These are phyloP conservation scores for Sussaba pulchella DNA, from an alignment of 2,888 invertebrate species.

Conservation along the genomic window DNA sequence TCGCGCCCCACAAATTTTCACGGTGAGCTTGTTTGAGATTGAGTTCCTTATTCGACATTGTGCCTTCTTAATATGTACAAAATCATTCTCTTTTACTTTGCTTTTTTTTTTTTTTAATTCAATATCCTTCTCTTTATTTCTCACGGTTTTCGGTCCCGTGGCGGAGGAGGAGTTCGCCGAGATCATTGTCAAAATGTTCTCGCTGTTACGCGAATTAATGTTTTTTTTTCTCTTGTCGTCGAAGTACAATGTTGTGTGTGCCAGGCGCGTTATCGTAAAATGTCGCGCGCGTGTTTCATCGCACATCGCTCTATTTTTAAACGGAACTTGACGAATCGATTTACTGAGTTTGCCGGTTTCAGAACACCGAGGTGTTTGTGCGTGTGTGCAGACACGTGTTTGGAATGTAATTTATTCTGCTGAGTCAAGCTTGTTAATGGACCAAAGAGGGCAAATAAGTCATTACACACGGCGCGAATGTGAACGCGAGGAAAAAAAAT, in stretches of 20 bases:
- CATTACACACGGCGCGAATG: slow-evolving; percentile 1
- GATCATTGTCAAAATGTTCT: background rate
- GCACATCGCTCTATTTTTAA: slow-evolving; percentile 13
- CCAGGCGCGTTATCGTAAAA: slow-evolving; percentile 26
- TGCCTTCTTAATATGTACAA: slow-evolving; percentile 69
- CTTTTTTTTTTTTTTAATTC: slow-evolving; percentile 21
- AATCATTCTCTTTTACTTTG: slow-evolving; percentile 45
- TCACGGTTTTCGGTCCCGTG: slow-evolving; percentile 13
- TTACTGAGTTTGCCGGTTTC: slow-evolving; percentile 41
- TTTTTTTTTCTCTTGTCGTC: slow-evolving; percentile 6
- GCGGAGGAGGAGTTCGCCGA: background rate
- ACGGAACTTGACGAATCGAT: slow-evolving; percentile 38
- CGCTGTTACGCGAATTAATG: background rate
- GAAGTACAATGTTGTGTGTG: slow-evolving; percentile 6
- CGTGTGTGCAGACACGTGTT: slow-evolving; percentile 1
- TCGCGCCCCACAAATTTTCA: slow-evolving; percentile 53
- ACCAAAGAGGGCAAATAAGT: background rate
- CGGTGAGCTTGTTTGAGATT: slow-evolving; percentile 63
- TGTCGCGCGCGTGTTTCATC: slow-evolving; percentile 13
- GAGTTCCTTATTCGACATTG: slow-evolving; percentile 69
- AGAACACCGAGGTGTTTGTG: slow-evolving; percentile 1
- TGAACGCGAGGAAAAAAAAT: background rate
- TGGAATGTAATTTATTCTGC: slow-evolving; percentile 25
- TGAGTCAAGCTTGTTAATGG: slow-evolving; percentile 18
- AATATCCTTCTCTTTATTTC: slow-evolving; percentile 27